Base-by-base conservation (phyloP, 2,113 vertebrate genomes). In the Rallus limicola region DNA sequence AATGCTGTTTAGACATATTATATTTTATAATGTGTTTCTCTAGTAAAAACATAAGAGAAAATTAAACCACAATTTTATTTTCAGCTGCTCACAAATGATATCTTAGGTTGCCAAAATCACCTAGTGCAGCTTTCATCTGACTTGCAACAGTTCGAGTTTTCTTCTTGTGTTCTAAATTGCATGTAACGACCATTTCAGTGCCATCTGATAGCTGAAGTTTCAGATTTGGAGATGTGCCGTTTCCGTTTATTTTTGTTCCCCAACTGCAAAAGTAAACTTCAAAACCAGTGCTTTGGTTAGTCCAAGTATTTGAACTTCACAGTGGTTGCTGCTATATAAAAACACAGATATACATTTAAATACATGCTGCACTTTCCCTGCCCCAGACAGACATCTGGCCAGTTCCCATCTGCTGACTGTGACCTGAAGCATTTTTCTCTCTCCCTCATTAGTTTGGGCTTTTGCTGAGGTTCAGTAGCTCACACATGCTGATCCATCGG, bases 301-400 rank as follows among this genome's bases (percentile, higher is more conserved):
- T 36, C 29, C 59, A 88, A 89, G 83, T 81, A 80, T 91, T 91
- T 97, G 71, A 94, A 83, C 58, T 95, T 92, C 53, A 36, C 68
- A 78, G 88, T 71, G 34, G 63, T 48, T 88, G 67, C 56, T 95
- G 78, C 81, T 90, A 31, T 84, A 94, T 55, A 59, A 96, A 96
- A 95, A 68, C 83, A 59, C 2, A 82, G 55, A 91, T 93, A 95
- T 86, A 29, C 87, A 89, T 94, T 96, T 92, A 95, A 96, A 94
- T 91, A 72, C 56, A 82, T 94, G 58, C 76, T 94, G 96, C 71
- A 94, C 88, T 97, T 94, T 93, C 83, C 70, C 72, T 97, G 95
- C 92, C 95, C 92, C 83, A 96, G 96, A 97, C 90, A 97, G 93
- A 95, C 92, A 96, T 93, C 95, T 97, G 92, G 91, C 92, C 77